These are phyloP conservation scores for Myotis daubentonii DNA, from an alignment of 2,797 vertebrate genomes.

Conservation along the genomic window DNA sequence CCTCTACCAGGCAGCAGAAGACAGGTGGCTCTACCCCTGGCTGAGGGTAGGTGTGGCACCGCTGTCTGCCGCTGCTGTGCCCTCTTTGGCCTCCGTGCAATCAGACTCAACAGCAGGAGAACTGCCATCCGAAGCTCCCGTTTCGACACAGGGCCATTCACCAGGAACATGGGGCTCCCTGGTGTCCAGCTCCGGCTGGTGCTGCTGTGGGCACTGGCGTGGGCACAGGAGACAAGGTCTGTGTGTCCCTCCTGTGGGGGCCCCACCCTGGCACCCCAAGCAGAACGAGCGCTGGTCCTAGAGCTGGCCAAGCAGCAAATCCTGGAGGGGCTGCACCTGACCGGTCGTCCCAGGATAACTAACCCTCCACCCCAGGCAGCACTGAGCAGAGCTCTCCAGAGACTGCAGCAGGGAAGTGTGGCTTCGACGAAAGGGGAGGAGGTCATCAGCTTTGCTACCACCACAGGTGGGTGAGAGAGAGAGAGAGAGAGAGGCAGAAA, in stretches of 20 bases:
- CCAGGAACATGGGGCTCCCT: conserved; percentile 52
- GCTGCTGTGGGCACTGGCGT: conserved; percentile 77
- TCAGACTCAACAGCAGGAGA: conserved; percentile 48
- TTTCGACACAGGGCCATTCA: neutral
- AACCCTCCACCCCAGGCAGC: conserved; percentile 90
- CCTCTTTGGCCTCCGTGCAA: neutral
- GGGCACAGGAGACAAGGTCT: conserved; percentile 54
- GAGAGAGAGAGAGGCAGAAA: neutral
- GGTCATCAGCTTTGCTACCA: conserved; percentile 93
- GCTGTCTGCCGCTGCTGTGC: neutral
- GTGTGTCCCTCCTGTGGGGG: conserved; percentile 89
- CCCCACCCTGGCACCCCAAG: conserved; percentile 83
- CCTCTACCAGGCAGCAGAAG: conserved; percentile 8
- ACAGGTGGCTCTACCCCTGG: conserved; percentile 33
- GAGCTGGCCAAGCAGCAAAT: conserved; percentile 94
- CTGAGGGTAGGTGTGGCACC: conserved; percentile 50
- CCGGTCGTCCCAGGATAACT: conserved; percentile 91
- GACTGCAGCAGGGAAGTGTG: conserved; percentile 89
- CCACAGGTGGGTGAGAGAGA: conserved; percentile 79
- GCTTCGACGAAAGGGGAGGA: conserved; percentile 88
- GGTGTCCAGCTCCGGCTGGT: conserved; percentile 48
- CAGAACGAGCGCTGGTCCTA: conserved; percentile 89
- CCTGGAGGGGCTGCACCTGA: conserved; percentile 92
- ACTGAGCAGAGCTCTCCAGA: conserved; percentile 91
- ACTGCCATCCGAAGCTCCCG: neutral